Evolutionary conservation across 1,140 invertebrate species (phyloP), one percentile per base, ranked within the genome.

Genomic region (Cephus cinctus): DNA sequence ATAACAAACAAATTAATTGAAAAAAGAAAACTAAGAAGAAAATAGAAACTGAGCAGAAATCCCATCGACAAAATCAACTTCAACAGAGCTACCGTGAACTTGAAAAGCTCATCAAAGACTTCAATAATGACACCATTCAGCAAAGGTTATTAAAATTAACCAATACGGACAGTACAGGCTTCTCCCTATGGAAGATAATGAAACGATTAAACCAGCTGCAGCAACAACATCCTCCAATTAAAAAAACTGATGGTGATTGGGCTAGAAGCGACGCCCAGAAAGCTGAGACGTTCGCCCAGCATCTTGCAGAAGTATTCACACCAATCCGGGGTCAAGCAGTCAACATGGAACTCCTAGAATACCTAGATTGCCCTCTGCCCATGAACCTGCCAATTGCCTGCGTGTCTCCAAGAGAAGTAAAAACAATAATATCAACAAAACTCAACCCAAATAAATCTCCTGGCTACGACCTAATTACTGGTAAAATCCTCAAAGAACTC

Each of bases 391-490:
- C 47, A 1, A 21, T 42, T 11, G 15, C n/a, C 2, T n/a, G 8
- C 3, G 12, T 36, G 14, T 9, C 47, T 11, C 41, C 5, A 1
- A 15, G 19, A 36, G 47, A 49, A 49, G 12, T 35, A 12, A 2
- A 14, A 4, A n/a, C 8, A 12, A 14, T 20, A 4, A 49, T 49
- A n/a, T 11, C 2, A 2, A 35, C 31, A 9, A 12, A 42, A 34
- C 6, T n/a, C 4, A 32, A 20, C 9, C 23, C 34, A 15, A 67
- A 46, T 19, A 70, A 67, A 47, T 40, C 60, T 0, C 54, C 56
- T 0, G 57, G 57, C 1, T 65, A 49, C n/a, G 63, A 67, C 19
- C 34, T 61, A 5, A 63, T 67, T 0, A 63, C 42, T 0, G 48
- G 48, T 19, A 45, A 56, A 41, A 12, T 66, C 2, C 21, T 69